phyloP scores from a whole-genome alignment of 1,140 invertebrate species.

The Listronotus bonariensis region DNA sequence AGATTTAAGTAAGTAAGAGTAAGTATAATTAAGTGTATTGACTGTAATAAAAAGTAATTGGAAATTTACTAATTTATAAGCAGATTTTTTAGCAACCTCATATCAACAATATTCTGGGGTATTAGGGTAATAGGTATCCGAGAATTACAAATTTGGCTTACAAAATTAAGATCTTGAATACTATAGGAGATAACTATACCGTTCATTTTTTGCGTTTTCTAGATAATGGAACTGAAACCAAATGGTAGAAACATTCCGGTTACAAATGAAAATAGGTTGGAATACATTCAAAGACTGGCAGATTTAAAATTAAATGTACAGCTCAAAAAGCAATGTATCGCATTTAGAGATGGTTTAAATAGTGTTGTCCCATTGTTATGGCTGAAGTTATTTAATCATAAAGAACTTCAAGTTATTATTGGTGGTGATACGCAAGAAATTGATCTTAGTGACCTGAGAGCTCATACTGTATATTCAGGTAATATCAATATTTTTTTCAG shows the following conservation, averaged over 20 bases:
- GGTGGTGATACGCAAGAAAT: slow-evolving; percentile 92
- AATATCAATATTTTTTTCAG: too few species aligned
- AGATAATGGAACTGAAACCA: slow-evolving; percentile 88
- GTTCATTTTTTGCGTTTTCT: slow-evolving; percentile 28
- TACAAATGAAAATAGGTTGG: slow-evolving; percentile 88
- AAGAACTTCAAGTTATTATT: slow-evolving; percentile 92
- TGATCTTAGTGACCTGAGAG: slow-evolving; percentile 85
- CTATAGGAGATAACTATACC: too few species aligned
- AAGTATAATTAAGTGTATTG: too few species aligned
- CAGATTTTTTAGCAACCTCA: too few species aligned
- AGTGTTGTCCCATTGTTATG: slow-evolving; percentile 90
- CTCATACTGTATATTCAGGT: slow-evolving; percentile 82
- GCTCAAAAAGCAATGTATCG: slow-evolving; percentile 83
- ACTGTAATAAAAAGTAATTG: too few species aligned
- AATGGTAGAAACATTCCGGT: slow-evolving; percentile 88
- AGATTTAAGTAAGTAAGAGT: too few species aligned
- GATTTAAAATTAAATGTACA: slow-evolving; percentile 95
- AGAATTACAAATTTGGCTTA: too few species aligned
- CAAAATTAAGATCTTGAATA: too few species aligned
- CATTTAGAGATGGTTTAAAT: slow-evolving; percentile 84
- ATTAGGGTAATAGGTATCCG: too few species aligned
- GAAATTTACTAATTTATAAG: too few species aligned
- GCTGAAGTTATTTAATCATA: slow-evolving; percentile 93
- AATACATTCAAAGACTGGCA: slow-evolving; percentile 95
- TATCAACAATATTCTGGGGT: too few species aligned